A percentile compares a stretch with the other conserved stretches of the same genome.
These are phyloP conservation scores for Agrilus planipennis DNA, from an alignment of 1,140 invertebrate genomes.

Conservation along the genomic window DNA sequence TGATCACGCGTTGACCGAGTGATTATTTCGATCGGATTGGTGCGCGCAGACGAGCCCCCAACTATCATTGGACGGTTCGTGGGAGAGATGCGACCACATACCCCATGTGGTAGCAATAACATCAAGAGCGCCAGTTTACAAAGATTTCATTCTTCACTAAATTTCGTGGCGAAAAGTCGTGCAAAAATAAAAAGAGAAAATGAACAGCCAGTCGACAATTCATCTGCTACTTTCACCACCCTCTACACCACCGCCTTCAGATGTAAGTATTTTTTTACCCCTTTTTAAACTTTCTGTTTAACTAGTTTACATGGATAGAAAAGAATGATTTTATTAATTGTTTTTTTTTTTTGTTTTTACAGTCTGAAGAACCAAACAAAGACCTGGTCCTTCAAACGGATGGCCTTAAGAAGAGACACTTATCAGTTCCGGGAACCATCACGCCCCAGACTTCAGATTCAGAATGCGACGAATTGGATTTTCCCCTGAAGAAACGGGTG, in stretches of 20 bases:
- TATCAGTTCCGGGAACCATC: slow-evolving; percentile 29
- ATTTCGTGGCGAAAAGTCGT: slow-evolving; percentile 5
- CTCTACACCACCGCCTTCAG: slow-evolving; percentile 40
- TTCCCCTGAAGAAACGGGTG: slow-evolving; percentile 34
- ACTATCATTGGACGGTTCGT: slow-evolving; percentile 36
- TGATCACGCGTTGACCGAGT: slow-evolving; percentile 39
- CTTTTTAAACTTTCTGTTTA: slow-evolving; percentile 6
- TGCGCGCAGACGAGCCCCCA: slow-evolving; percentile 34
- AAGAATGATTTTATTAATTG: slow-evolving; percentile 3
- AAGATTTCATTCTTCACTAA: slow-evolving; percentile 18
- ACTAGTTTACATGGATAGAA: neutral
- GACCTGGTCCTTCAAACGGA: too few relatives aligned
- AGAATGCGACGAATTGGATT: slow-evolving; percentile 35
- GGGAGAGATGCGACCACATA: slow-evolving; percentile 14
- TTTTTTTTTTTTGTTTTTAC: slow-evolving; percentile 1
- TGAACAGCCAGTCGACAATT: slow-evolving; percentile 2
- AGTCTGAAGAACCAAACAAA: slow-evolving; percentile 1
- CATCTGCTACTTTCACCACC: slow-evolving; percentile 42
- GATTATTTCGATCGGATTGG: slow-evolving; percentile 34
- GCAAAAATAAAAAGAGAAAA: slow-evolving; percentile 7
- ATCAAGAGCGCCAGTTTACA: slow-evolving; percentile 20
- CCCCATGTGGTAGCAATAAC: slow-evolving; percentile 25
- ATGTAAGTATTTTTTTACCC: slow-evolving; percentile 36
- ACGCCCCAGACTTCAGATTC: slow-evolving; percentile 47
- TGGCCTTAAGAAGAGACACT: slow-evolving; percentile 33